Evolutionary conservation across 2,797 vertebrate species (phyloP), one percentile per base, ranked within the genome.

Genomic region (Spinus olivaceus): DNA sequence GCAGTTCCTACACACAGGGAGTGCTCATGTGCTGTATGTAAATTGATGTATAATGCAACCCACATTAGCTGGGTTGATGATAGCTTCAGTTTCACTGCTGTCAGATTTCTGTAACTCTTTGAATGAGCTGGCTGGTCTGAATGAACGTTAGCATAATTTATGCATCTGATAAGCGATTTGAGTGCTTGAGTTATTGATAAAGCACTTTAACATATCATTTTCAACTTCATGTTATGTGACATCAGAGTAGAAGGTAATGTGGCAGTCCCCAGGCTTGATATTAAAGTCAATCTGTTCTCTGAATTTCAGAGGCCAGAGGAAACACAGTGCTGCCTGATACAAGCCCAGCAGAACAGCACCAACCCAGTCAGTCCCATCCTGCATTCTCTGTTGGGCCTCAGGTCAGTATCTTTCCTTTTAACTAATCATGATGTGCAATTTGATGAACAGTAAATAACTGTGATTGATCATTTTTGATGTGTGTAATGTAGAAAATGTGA

Each of bases 361-460:
- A 98, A 39, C 96, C 98, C 91, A 97, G 98, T 90, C 99, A 99
- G 96, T 97, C 98, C 70, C 99, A 99, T 92, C 98, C 98, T 35
- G 95, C 98, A 0, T 99, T 99, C 96, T 97, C 99, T 8, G 98
- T 99, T 96, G 99, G 99, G 93, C 99, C 99, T 94, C 99, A 99
- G 99, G 99, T 99, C 88, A 97, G 98, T 98, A 92, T 91, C 76
- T 92, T 90, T 94, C 56, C 51, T 87, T 96, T 73, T 11, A 6
- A 51, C 32, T 92, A 70, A 73, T 54, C 0, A 0, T 82, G 74
- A 63, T 1, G 0, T 78, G 25, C 30, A 54, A 8, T 92, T 79
- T 86, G 57, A 33, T 85, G 46, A 87, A 67, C 95, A 95, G 84
- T 92, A 95, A 95, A 92, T 95, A 95, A 86, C 70, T 84, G 72